phyloP scores from a whole-genome alignment of 1,140 invertebrate genomes.

The Tetramorium parvispinum region DNA sequence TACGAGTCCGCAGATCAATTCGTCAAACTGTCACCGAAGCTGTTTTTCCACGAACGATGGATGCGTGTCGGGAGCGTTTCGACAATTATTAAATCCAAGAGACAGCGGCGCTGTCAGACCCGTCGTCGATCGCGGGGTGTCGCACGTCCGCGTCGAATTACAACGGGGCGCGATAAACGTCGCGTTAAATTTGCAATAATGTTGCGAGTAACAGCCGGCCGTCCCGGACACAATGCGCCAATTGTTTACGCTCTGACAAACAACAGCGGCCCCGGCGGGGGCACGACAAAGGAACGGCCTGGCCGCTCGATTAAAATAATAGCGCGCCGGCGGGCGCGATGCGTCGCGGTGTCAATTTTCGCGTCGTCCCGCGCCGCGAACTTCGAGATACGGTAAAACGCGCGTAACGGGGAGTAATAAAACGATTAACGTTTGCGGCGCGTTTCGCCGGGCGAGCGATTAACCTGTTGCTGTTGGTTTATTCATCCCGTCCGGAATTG shows the following conservation, averaged over 20 bases:
- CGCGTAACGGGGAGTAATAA: slow-evolving; percentile 57
- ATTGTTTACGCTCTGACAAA: slow-evolving; percentile 36
- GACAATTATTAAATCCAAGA: slow-evolving; percentile 31
- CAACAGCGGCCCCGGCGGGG: neutral
- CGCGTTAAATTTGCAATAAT: slow-evolving; percentile 23
- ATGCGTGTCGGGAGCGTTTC: neutral
- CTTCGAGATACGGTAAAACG: slow-evolving; percentile 42
- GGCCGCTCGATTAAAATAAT: slow-evolving; percentile 51
- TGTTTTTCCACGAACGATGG: neutral
- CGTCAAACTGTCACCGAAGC: slow-evolving; percentile 23
- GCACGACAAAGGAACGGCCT: slow-evolving; percentile 29
- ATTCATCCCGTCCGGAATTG: slow-evolving; percentile 60
- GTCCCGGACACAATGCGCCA: slow-evolving; percentile 5
- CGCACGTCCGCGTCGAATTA: slow-evolving; percentile 17
- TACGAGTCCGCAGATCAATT: slow-evolving; percentile 6
- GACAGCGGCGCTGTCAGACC: neutral
- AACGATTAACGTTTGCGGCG: slow-evolving; percentile 67
- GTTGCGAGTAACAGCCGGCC: neutral
- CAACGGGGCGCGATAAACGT: slow-evolving; percentile 29
- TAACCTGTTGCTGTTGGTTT: slow-evolving; percentile 71
- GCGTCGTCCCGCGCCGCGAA: slow-evolving; percentile 31
- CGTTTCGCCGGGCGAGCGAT: slow-evolving; percentile 60
- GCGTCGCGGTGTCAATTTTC: slow-evolving; percentile 50
- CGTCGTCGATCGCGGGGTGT: neutral
- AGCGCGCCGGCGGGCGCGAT: slow-evolving; percentile 34